phyloP scores from a whole-genome alignment of 2,797 vertebrate genomes.

The Channallabes apus region DNA sequence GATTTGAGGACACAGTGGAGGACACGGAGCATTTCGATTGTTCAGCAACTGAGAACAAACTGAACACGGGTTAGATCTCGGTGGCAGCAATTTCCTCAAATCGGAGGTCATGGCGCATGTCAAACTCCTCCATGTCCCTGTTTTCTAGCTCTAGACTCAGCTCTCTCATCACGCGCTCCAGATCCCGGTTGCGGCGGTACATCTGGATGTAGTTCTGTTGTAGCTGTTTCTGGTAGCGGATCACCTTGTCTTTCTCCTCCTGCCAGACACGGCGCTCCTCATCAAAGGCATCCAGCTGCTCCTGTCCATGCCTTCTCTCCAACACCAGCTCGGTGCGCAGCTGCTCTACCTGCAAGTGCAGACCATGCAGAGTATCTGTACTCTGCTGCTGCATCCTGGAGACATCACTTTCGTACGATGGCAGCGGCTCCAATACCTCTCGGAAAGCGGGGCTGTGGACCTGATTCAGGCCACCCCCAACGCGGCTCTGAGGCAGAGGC shows the following conservation, averaged over 20 bases:
- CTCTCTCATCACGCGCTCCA: slow-evolving; percentile 91
- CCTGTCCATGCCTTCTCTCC: slow-evolving; percentile 83
- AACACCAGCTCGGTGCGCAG: slow-evolving; percentile 83
- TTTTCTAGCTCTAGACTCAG: slow-evolving; percentile 91
- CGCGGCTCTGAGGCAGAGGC: slow-evolving; percentile 64
- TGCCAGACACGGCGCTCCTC: slow-evolving; percentile 92
- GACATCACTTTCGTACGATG: slow-evolving; percentile 86
- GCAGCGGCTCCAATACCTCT: slow-evolving; percentile 70
- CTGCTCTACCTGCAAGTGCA: slow-evolving; percentile 85
- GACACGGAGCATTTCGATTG: background rate
- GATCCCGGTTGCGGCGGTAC: slow-evolving; percentile 92
- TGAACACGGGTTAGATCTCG: slow-evolving; percentile 67
- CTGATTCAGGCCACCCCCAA: slow-evolving; percentile 27
- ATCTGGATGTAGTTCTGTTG: slow-evolving; percentile 99
- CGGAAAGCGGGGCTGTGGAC: slow-evolving; percentile 42
- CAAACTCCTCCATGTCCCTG: slow-evolving; percentile 80
- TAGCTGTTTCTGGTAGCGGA: slow-evolving; percentile 97
- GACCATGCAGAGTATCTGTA: slow-evolving; percentile 71
- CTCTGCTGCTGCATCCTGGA: slow-evolving; percentile 76
- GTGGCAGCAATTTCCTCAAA: slow-evolving; percentile 82
- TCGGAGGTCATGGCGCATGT: slow-evolving; percentile 89
- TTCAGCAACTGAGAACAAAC: background rate
- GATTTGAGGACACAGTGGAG: background rate
- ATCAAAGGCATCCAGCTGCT: slow-evolving; percentile 86
- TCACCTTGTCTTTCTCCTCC: slow-evolving; percentile 96